Evolutionary conservation across 2,888 invertebrate genomes (phyloP).

Genomic region (Lagria hirta): DNA sequence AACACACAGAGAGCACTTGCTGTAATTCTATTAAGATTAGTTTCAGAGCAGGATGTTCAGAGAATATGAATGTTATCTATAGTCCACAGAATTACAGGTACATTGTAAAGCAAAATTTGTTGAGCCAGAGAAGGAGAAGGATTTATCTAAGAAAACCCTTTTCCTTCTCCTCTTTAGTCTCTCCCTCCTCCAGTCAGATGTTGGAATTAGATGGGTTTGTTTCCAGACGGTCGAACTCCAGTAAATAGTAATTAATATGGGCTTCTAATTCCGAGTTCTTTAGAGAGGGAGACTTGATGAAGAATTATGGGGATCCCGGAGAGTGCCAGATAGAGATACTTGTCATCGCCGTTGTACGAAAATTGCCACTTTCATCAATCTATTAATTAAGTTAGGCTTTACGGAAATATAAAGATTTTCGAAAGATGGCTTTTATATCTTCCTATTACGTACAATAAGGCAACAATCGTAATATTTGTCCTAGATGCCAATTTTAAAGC

Average conservation of each 20-base stretch:
- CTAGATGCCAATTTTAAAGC: no score
- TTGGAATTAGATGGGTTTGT: constrained; percentile 26
- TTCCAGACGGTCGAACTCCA: constrained; percentile 29
- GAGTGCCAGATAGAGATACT: constrained; percentile 26
- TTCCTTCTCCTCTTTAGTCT: constrained; percentile 4
- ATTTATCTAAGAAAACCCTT: background rate
- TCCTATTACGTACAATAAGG: no score
- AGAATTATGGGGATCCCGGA: constrained; percentile 32
- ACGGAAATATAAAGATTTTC: no score
- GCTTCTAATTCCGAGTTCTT: constrained; percentile 32
- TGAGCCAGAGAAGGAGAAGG: constrained; percentile 18
- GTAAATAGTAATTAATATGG: constrained; percentile 39
- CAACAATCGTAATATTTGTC: no score
- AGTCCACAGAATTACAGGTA: constrained; percentile 32
- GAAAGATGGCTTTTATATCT: no score
- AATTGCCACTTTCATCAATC: constrained; percentile 39
- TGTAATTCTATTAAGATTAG: constrained; percentile 33
- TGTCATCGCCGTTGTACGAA: constrained; percentile 33
- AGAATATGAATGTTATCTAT: constrained; percentile 35
- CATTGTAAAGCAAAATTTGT: constrained; percentile 5
- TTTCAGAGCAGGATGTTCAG: constrained; percentile 28
- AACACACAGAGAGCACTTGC: constrained; percentile 27
- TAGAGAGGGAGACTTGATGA: constrained; percentile 27
- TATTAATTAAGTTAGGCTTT: constrained; percentile 44
- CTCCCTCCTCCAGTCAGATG: no score